phyloP scores from a whole-genome alignment of 2,113 vertebrate species.

The Etheostoma cragini region DNA sequence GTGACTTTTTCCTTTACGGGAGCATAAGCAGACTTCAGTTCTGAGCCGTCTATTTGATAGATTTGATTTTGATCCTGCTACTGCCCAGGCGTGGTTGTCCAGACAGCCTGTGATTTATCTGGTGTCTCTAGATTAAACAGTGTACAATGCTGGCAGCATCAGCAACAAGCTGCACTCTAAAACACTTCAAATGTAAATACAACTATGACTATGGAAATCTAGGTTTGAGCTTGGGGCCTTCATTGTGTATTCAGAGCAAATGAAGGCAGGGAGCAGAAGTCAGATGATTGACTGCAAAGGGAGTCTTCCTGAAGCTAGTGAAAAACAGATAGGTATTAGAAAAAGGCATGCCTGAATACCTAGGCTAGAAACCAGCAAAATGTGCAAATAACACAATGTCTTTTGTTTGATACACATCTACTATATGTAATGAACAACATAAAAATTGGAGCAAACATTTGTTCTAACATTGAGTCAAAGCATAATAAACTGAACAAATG shows the following conservation, averaged over 20 bases:
- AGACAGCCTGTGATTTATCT: slow-evolving; percentile 69
- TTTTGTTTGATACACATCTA: slow-evolving; percentile 14
- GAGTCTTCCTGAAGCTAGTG: slow-evolving; percentile 38
- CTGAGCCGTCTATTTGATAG: slow-evolving; percentile 38
- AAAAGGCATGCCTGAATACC: slow-evolving; percentile 22
- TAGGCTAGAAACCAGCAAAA: slow-evolving; percentile 15
- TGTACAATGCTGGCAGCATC: slow-evolving; percentile 57
- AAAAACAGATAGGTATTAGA: slow-evolving; percentile 18
- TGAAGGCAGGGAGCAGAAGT: slow-evolving; percentile 31
- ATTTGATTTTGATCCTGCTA: slow-evolving; percentile 65
- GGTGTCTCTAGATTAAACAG: slow-evolving; percentile 67
- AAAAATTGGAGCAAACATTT: slow-evolving; percentile 16
- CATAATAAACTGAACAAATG: slow-evolving; percentile 52
- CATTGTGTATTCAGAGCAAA: slow-evolving; percentile 56
- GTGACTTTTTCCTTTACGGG: slow-evolving; percentile 10
- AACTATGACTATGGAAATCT: slow-evolving; percentile 60
- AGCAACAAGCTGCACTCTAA: slow-evolving; percentile 59
- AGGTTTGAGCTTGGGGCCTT: slow-evolving; percentile 48
- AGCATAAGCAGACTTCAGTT: slow-evolving; percentile 40
- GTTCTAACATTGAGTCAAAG: slow-evolving; percentile 15
- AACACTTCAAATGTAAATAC: slow-evolving; percentile 76
- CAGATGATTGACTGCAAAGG: slow-evolving; percentile 41
- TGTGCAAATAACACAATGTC: slow-evolving; percentile 10
- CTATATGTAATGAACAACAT: not conserved
- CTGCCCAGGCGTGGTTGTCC: slow-evolving; percentile 46